Evolutionary conservation across 1,140 invertebrate genomes (phyloP), one percentile per base, ranked within the genome.

Genomic region (Coptotermes formosanus): DNA sequence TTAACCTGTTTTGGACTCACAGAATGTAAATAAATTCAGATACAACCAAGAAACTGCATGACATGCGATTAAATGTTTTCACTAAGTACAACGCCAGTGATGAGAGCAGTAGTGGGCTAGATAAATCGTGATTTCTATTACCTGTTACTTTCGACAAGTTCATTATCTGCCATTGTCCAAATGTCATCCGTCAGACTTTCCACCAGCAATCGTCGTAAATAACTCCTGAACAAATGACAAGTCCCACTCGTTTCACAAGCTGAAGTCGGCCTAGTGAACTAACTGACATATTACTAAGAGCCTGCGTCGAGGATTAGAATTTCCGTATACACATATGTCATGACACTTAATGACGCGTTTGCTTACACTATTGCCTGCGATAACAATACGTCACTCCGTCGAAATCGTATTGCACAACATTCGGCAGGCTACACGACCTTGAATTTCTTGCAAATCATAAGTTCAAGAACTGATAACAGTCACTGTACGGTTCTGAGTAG

Each of bases 141-240:
- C 83, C 83, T 84, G 83, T 84, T 16, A 84, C 45, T 84, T 30
- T 84, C 38, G 4, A 52, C 83, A 55, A 84, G 45, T 32, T 84
- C 48, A 16, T 52, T 84, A 38, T 84, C 83, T 55, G 83, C 83
- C 83, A 84, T 84, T 84, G 12, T n/a, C n/a, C 0, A 25, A n/a
- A 48, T 43, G 43, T 21, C 43, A 32, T 84, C n/a, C 0, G 43
- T 30, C 21, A 55, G 16, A 14, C 7, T 8, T 19, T 64, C 59
- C 59, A 19, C 59, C 12, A 48, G 19, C 59, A 64, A 64, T 64
- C 21, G 12, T 21, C 12, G 59, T 23, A 21, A 12, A 2, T 0
- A 64, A 23, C 59, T 23, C 25, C 59, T 19, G 12, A 0, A 64
- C 59, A 19, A 64, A 21, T 16, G 21, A 64, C 59, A 64, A 64